Percentiles rank a stretch among this genome's conserved stretches.
Evolutionary conservation across 2,797 vertebrate species (phyloP).

Genomic region (Gymnocypris eckloni): DNA sequence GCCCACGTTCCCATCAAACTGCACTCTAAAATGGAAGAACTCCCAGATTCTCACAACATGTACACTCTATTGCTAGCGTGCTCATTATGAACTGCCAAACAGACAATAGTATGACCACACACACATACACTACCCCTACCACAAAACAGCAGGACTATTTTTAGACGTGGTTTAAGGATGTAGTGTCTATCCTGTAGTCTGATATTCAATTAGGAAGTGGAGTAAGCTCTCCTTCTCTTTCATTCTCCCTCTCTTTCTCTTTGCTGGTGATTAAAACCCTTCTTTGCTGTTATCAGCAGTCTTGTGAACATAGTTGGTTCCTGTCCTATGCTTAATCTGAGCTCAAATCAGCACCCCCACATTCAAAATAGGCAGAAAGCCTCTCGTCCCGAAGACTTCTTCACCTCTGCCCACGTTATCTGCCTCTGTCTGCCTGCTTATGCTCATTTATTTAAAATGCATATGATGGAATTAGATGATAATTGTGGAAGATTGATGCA

Average conservation of each 20-base stretch:
- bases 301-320: constrained; percentile 59
- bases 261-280: constrained; percentile 51
- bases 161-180: constrained; percentile 80
- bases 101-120: constrained; percentile 44
- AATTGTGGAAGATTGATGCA: background rate
- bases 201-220: constrained; percentile 77
- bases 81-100: constrained; percentile 10
- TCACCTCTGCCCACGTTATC: background rate
- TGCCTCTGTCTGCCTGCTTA: background rate
- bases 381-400: constrained; percentile 1
- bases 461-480: background rate
- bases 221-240: constrained; percentile 63
- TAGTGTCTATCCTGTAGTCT: constrained; percentile 71
- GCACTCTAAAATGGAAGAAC: constrained; percentile 44
- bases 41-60: constrained; percentile 56
- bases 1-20: constrained; percentile 48
- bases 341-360: constrained; percentile 57
- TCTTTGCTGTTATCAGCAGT: constrained; percentile 59
- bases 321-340: constrained; percentile 60
- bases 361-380: constrained; percentile 21
- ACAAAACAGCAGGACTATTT: constrained; percentile 76
- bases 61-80: constrained; percentile 14
- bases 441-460: background rate
- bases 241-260: constrained; percentile 51
- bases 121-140: constrained; percentile 61